A percentile compares a stretch with the other conserved stretches of the same genome.
phyloP scores from a whole-genome alignment of 1,140 invertebrate species.

The Cydia pomonella region DNA sequence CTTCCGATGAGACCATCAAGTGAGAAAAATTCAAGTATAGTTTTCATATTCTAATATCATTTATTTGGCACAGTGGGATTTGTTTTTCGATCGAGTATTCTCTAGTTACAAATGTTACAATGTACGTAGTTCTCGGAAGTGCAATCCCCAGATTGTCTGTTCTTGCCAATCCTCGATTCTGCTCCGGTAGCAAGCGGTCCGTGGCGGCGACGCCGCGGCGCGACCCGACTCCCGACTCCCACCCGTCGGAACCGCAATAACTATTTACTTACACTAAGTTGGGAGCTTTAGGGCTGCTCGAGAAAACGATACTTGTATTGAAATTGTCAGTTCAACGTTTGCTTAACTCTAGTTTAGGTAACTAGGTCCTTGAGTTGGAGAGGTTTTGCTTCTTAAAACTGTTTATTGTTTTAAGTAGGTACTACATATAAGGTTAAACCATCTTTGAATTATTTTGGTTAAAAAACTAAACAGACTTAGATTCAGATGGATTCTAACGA shows the following conservation, averaged over 20 bases:
- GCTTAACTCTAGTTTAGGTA: neutral
- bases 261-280: constrained; percentile 15
- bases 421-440: neutral
- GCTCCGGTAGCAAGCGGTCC: constrained; percentile 44
- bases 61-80: no score
- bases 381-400: neutral
- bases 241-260: neutral
- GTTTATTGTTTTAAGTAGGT: neutral
- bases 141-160: neutral
- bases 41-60: no score
- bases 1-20: no score
- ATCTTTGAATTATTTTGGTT: no score
- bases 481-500: no score
- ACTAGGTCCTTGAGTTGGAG: neutral
- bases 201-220: constrained; percentile 61
- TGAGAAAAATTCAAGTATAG: no score
- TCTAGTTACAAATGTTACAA: neutral
- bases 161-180: constrained; percentile 23
- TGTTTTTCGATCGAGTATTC: no score
- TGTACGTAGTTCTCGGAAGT: neutral
- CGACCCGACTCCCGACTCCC: constrained; percentile 10
- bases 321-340: constrained; percentile 14
- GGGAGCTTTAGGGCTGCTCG: constrained; percentile 1
- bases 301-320: constrained; percentile 8
- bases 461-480: no score